These are phyloP conservation scores for Pluvialis apricaria DNA, from an alignment of 2,113 vertebrate genomes.

Conservation along the genomic window DNA sequence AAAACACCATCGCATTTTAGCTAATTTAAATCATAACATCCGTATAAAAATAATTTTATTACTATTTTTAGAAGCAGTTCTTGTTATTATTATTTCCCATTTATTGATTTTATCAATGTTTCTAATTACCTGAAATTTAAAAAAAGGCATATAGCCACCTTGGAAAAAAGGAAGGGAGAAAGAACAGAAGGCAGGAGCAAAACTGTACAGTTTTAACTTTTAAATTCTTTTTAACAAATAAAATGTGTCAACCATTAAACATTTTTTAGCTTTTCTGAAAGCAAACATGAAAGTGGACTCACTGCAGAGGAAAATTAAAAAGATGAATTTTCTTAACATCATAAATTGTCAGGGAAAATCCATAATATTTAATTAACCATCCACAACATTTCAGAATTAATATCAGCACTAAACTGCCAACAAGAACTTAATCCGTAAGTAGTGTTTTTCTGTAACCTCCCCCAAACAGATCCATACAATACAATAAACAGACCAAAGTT, in stretches of 20 bases:
- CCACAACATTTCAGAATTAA: background rate
- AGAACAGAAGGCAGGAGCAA: background rate
- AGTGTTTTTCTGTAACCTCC: background rate
- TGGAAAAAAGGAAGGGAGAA: background rate
- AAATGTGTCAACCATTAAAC: background rate
- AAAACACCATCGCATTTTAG: background rate
- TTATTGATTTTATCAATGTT: background rate
- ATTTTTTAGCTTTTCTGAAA: background rate
- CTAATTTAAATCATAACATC: background rate
- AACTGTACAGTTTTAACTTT: background rate
- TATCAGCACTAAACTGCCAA: background rate
- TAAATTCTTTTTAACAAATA: background rate
- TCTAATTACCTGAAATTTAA: background rate
- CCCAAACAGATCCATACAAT: background rate
- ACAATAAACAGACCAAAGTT: background rate
- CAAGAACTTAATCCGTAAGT: background rate
- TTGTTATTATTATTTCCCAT: background rate
- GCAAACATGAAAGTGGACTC: background rate
- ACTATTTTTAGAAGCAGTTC: background rate
- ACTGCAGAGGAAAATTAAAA: background rate
- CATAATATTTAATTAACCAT: background rate
- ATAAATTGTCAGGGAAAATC: background rate
- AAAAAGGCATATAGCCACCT: background rate
- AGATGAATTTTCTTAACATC: rapidly evolving
- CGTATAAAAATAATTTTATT: background rate